Base-by-base conservation (phyloP, 1,140 invertebrate genomes). In the Gyrodactylus bullatarudis region DNA sequence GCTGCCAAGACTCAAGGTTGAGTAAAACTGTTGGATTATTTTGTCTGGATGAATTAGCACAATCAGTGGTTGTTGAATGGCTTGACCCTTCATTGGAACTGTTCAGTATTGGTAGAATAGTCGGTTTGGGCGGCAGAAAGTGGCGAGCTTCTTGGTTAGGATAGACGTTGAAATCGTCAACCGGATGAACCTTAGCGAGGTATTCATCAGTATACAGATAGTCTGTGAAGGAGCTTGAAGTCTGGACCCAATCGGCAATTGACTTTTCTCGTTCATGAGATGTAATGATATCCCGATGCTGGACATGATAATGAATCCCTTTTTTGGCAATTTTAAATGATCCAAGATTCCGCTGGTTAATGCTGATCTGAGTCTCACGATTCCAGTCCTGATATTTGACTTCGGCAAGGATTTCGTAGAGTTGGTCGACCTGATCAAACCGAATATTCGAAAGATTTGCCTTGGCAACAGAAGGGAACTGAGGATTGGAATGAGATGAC, bases 231-330 rank as follows among this genome's bases (percentile, higher is more conserved):
- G 70, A 71, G 20, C 20, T 23, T 71, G 21, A 23, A 1, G 21
- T 25, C 22, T 71, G 20, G 23, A 23, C 24, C 70, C 21, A 24
- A 26, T 23, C 21, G 22, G 24, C 70, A 23, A 20, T 20, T 1
- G 21, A 23, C 2, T 23, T 26, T 16, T 23, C 21, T 1, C 23
- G 20, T 19, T 2, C 8, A 1, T 71, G 21, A 24, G 20, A 19
- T 20, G 24, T 25, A 26, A 71, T 25, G 2, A 73, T 23, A 26
- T 73, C 72, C 25, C 72, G 1, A 26, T 23, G 26, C 21, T 73
- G 72, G 1, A 73, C 72, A 22, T 73, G 72, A 20, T 26, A 69
- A 21, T 68, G 68, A 24, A 73, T 68, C 20, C 72, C 72, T 8
- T 26, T 22, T 20, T 26, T 22, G 26, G 21, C 21, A 20, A 73